Evolutionary conservation across 2,888 invertebrate genomes (phyloP).

Genomic region (Spicauda simplicius): DNA sequence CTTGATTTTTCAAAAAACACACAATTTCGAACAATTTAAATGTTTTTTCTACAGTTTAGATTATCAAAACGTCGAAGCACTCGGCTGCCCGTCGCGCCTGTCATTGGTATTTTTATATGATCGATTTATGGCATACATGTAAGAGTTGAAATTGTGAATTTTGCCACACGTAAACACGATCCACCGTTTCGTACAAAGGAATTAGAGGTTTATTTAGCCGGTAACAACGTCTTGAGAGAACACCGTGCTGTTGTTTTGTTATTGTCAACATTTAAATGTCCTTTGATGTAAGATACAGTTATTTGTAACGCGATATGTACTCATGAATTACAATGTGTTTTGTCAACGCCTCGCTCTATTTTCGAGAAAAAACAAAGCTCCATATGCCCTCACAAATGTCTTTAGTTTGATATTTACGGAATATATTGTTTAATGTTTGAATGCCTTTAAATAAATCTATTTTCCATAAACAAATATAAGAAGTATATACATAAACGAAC

Average conservation of each 20-base stretch:
- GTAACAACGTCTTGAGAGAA: slow-evolving; percentile 52
- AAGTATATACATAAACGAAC: too few relatives aligned
- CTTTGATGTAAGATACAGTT: slow-evolving; percentile 64
- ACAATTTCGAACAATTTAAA: neutral
- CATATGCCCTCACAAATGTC: neutral
- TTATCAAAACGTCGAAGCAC: neutral
- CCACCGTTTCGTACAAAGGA: slow-evolving; percentile 32
- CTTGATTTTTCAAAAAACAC: too few relatives aligned
- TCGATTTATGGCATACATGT: slow-evolving; percentile 22
- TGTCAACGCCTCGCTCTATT: slow-evolving; percentile 21
- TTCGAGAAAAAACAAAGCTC: slow-evolving; percentile 20
- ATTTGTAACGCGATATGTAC: slow-evolving; percentile 46
- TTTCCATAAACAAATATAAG: too few relatives aligned
- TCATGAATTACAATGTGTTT: slow-evolving; percentile 28
- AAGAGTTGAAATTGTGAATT: slow-evolving; percentile 15
- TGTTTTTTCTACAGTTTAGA: neutral
- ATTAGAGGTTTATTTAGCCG: slow-evolving; percentile 55
- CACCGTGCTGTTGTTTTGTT: slow-evolving; percentile 60
- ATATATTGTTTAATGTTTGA: too few relatives aligned
- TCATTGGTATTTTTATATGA: slow-evolving; percentile 6
- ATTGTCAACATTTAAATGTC: slow-evolving; percentile 66
- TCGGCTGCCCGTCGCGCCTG: neutral
- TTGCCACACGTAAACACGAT: slow-evolving; percentile 18
- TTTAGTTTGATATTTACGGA: too few relatives aligned
- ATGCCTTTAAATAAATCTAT: too few relatives aligned